Evolutionary conservation across 1,140 invertebrate genomes (phyloP).

Genomic region (Agrilus planipennis): DNA sequence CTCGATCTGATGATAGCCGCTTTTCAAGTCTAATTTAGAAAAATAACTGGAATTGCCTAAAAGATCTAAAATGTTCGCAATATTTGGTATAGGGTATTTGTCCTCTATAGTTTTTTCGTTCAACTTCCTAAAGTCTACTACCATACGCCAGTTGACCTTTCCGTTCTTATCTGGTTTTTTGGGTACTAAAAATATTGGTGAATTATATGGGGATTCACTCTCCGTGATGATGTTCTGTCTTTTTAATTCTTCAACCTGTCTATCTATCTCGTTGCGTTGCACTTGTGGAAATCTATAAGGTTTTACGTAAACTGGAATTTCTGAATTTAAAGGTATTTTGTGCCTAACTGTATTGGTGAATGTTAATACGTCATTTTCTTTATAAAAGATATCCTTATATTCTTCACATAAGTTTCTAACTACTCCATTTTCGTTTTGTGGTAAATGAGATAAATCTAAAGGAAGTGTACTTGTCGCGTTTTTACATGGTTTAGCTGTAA

Average conservation of each 20-base stretch:
- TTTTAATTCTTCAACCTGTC: slow-evolving; percentile 7
- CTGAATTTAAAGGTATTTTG: not conserved
- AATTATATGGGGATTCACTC: slow-evolving; percentile 6
- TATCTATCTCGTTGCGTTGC: slow-evolving; percentile 5
- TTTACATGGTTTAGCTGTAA: not conserved
- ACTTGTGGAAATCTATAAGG: slow-evolving; percentile 2
- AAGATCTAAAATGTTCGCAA: slow-evolving; percentile 31
- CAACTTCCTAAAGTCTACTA: slow-evolving; percentile 16
- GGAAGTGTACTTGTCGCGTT: not conserved
- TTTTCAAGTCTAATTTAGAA: slow-evolving; percentile 34
- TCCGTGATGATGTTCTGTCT: slow-evolving; percentile 10
- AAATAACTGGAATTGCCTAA: slow-evolving; percentile 32
- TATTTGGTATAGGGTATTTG: slow-evolving; percentile 31
- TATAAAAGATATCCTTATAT: slow-evolving; percentile 3
- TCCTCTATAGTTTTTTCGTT: slow-evolving; percentile 31
- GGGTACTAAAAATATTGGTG: slow-evolving; percentile 5
- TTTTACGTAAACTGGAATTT: slow-evolving; percentile 1
- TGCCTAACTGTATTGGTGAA: slow-evolving; percentile 3
- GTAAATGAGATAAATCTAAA: slow-evolving; percentile 1
- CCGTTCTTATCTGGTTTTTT: slow-evolving; percentile 7
- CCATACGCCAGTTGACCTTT: slow-evolving; percentile 8
- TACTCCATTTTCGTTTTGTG: not conserved
- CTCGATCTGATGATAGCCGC: slow-evolving; percentile 35
- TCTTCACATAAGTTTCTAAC: not conserved
- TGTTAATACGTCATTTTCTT: slow-evolving; percentile 1